Percentiles rank a stretch among this genome's conserved stretches.
Conservation (phyloP, 2,797 vertebrate genomes). For the Sorex maritimensis region DNA sequence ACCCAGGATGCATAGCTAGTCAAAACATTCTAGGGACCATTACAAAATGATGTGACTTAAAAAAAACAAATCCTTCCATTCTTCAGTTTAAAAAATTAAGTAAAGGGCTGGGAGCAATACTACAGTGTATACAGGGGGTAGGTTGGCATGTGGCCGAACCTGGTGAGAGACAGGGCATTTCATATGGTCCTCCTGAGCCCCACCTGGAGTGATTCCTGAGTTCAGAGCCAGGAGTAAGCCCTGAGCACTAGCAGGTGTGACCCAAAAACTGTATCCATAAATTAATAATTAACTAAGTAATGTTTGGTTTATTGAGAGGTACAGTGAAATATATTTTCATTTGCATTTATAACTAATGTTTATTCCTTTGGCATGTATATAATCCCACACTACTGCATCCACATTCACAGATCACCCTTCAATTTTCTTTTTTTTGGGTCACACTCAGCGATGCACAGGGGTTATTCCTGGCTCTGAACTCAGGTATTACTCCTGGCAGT, state of each 20-base stretch:
- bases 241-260: no score
- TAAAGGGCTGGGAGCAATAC: no score
- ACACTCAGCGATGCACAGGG: no score
- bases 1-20: not conserved
- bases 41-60: conserved; percentile 25
- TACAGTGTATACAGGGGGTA: no score
- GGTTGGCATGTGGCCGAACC: no score
- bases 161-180: no score
- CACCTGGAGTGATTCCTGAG: no score
- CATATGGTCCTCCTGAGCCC: no score
- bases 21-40: conserved; percentile 40
- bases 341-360: not conserved
- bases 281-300: not conserved
- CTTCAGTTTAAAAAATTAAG: conserved; percentile 51
- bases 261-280: not conserved
- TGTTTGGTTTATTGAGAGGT: not conserved
- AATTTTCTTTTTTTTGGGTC: not conserved
- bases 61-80: not conserved
- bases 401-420: not conserved
- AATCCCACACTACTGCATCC: not conserved
- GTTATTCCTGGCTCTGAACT: no score
- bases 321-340: conserved; percentile 16
- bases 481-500: no score
- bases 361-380: not conserved
- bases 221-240: no score